Base-by-base conservation (phyloP, 2,888 invertebrate species). In the Cancer borealis region DNA sequence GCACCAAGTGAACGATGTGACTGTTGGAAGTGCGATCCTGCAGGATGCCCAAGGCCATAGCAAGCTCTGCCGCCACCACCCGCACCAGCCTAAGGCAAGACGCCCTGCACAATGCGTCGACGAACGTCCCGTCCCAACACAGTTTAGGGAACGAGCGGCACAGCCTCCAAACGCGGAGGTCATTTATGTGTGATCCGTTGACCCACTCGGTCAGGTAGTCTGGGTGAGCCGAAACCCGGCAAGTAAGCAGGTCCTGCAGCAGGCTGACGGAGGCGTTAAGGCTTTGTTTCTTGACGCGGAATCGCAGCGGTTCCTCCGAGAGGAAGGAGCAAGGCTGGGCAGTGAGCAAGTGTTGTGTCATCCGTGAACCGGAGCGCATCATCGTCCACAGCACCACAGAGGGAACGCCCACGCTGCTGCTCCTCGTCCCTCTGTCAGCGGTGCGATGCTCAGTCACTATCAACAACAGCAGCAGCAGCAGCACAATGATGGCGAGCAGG, bases 381-480 rank as follows among this genome's bases (percentile, higher is more conserved):
- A 46, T 39, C 2, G 92, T 92, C 92, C 92, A 92, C 73, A 92
- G 45, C 88, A 92, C 17, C 66, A 66, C 92, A 6, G 79, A 79
- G 79, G 79, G 79, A 17, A 26, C 79, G 30, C 30, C 79, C 30
- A 1, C 30, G 26, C 12, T 10, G 30, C 30, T 2, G n/a, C 26
- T 6, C 26, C n/a, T n/a, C 5, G 30, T 30, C 30, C 5, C 30
- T 26, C 30, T 30, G 79, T 79, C 30, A 79, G 0, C 26, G 6
- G 6, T 30, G 12, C 12, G 79, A 10, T 14, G 79, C 26, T 30
- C 26, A 12, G 2, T 10, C 30, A 21, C 5, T 21, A 21, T 66
- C n/a, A 21, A 17, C 66, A 66, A 21, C 66, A 79, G 12, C 30
- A 79, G 30, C 79, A 30, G 30, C 79, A 79, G 8, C 30, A 30